Evolutionary conservation across 2,797 vertebrate species (phyloP), one percentile per base, ranked within the genome.

Genomic region (Protonibea diacanthus): DNA sequence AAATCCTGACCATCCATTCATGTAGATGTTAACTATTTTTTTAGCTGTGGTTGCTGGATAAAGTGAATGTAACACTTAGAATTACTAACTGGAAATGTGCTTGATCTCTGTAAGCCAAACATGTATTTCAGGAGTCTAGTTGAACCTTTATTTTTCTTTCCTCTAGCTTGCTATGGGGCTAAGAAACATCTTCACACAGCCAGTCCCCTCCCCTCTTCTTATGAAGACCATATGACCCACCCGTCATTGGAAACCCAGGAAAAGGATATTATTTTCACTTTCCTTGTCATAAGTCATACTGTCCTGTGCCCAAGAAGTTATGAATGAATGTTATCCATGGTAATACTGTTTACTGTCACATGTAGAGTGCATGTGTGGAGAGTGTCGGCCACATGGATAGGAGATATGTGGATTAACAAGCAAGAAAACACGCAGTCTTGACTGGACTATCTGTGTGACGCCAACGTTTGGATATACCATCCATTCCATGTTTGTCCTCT

Each of bases 131-230:
- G 1, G 13, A 68, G 10, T 48, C 3, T 12, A 17, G 21, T 18
- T 69, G 1, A 71, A 58, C 27, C 9, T 49, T 12, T 40, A 7
- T 66, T 47, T 64, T 59, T 66, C 13, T 74, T 66, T 80, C 20
- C 23, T 86, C 20, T 76, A 95, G 95, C 88, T 93, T 95, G 88
- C 92, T 96, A 1, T 96, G 95, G 95, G 95, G 95, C 74, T 96
- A 86, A 96, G 38, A 80, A 85, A 25, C 21, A 21, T 52, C 80
- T 58, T 64, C 63, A 57, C 51, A 11, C 59, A 20, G 49, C 61
- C 51, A 23, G 29, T 69, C 64, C 21, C 29, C 33, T 48, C 61
- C 15, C 14, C 15, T 51, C 71, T 29, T 42, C 45, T 44, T 3
- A 44, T 44, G 13, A 12, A 74, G 61, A 72, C 53, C 79, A 82